Conservation (phyloP, 2,113 vertebrate species). For the Acanthochromis polyacanthus region DNA sequence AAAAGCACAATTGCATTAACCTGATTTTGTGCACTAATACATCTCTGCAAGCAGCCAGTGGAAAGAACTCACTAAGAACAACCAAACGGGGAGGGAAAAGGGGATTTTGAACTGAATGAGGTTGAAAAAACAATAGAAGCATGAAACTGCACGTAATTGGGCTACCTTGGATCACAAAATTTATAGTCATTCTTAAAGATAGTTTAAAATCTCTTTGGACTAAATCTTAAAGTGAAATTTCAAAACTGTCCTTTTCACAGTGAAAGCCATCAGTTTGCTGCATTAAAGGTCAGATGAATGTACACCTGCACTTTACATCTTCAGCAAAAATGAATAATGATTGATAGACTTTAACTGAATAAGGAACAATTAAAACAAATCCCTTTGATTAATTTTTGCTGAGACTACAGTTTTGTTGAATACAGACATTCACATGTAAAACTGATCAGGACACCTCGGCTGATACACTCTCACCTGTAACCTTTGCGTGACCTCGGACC, state of each 20-base stretch:
- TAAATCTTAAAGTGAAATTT: no score
- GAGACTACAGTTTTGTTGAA: neutral
- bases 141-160: neutral
- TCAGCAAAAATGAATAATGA: no score
- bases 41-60: neutral
- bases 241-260: no score
- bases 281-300: no score
- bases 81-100: neutral
- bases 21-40: conserved; percentile 1
- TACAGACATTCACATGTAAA: conserved; percentile 8
- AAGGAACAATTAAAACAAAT: no score
- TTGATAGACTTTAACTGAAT: no score
- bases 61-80: neutral
- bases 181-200: neutral
- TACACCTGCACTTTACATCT: no score
- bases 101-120: neutral
- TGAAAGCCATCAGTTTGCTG: no score
- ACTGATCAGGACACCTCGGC: neutral
- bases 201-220: neutral
- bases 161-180: neutral
- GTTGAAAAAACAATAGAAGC: neutral
- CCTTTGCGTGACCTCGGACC: conserved; percentile 9
- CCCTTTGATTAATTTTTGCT: neutral
- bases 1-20: conserved; percentile 25
- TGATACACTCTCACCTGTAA: conserved; percentile 23